Conservation (phyloP, 2,888 invertebrate species). For the Eristalinus sepulchralis region DNA sequence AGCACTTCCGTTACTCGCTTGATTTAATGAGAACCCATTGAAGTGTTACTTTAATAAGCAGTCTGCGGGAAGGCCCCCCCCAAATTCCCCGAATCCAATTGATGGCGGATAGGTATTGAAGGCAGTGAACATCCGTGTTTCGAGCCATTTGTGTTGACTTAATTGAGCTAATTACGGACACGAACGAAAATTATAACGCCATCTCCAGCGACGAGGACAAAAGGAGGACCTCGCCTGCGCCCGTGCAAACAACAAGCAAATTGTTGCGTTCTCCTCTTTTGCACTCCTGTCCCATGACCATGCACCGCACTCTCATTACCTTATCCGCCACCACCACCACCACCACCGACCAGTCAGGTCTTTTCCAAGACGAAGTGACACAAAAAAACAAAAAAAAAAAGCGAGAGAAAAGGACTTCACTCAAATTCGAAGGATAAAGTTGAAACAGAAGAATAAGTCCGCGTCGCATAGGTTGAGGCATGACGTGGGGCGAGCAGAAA, state of each 20-base stretch:
- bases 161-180: conserved; percentile 68
- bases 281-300: not conserved
- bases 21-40: conserved; percentile 49
- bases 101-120: not conserved
- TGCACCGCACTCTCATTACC: conserved; percentile 20
- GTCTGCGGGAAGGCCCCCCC: not conserved
- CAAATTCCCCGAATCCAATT: conserved; percentile 34
- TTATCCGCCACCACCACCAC: not conserved
- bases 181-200: conserved; percentile 65
- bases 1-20: conserved; percentile 13
- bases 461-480: conserved; percentile 7
- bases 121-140: conserved; percentile 19
- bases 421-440: conserved; percentile 33
- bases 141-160: conserved; percentile 60
- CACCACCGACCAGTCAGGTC: not conserved
- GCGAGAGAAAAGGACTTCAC: not conserved
- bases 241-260: conserved; percentile 56
- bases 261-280: conserved; percentile 27
- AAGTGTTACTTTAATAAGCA: conserved; percentile 53
- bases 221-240: conserved; percentile 39
- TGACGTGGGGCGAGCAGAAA: not conserved
- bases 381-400: not conserved
- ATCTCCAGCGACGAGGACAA: conserved; percentile 40
- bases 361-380: not conserved
- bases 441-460: conserved; percentile 29